Evolutionary conservation across 2,113 vertebrate species (phyloP).

Genomic region (Nothobranchius furzeri): DNA sequence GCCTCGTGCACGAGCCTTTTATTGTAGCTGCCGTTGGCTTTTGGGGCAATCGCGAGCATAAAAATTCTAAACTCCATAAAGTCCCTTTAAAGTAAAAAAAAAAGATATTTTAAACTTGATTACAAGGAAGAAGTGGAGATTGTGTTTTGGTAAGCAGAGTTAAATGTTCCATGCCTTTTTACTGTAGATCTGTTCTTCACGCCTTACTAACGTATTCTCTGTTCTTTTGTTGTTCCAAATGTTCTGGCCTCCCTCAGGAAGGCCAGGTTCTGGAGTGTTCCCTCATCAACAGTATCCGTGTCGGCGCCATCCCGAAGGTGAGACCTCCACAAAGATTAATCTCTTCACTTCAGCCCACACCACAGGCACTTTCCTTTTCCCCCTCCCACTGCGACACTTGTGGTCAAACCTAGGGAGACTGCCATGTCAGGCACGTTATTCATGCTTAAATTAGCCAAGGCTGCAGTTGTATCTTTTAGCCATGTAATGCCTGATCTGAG

Average conservation of each 20-base stretch:
- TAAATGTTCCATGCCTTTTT: no score
- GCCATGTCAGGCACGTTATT: neutral
- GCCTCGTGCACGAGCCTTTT: no score
- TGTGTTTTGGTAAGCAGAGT: no score
- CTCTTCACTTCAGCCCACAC: slow-evolving; percentile 11
- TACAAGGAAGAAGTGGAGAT: no score
- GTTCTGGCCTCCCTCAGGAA: slow-evolving; percentile 76
- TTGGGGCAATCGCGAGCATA: no score
- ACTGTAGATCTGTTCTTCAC: no score
- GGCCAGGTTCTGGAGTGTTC: slow-evolving; percentile 97
- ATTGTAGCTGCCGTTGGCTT: no score
- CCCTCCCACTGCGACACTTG: neutral
- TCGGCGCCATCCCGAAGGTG: slow-evolving; percentile 91
- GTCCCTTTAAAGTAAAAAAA: no score
- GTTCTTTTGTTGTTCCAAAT: neutral
- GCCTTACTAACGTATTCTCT: no score
- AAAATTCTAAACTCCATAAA: no score
- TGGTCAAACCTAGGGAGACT: slow-evolving; percentile 10
- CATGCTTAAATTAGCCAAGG: slow-evolving; percentile 23
- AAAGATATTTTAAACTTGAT: no score
- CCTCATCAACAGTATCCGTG: slow-evolving; percentile 96
- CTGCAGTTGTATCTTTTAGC: neutral
- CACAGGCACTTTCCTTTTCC: neutral
- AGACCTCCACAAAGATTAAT: slow-evolving; percentile 43
- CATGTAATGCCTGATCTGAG: slow-evolving; percentile 23